Conservation (phyloP, 2,797 vertebrate species). For the Bradypodion ventrale region DNA sequence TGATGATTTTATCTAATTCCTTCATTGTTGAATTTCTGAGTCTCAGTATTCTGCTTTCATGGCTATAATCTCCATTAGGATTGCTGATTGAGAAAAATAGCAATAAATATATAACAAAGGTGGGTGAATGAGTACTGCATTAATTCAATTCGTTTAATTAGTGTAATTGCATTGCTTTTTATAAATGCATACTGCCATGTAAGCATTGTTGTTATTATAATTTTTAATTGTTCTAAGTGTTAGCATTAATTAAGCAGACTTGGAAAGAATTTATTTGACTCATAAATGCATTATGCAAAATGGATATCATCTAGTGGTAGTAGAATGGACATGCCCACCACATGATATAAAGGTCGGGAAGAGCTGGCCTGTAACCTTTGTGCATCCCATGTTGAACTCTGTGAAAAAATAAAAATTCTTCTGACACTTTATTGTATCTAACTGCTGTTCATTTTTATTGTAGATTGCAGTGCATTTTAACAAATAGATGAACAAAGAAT, state of each 20-base stretch:
- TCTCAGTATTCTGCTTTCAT: too few species aligned
- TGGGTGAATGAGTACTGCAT: slow-evolving; percentile 25
- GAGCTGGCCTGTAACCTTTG: neutral
- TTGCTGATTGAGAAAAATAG: neutral
- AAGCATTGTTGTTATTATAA: slow-evolving; percentile 21
- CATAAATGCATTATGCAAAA: slow-evolving; percentile 15
- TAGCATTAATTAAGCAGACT: slow-evolving; percentile 33
- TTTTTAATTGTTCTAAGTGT: slow-evolving; percentile 33
- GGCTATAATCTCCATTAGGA: too few species aligned
- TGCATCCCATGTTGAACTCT: neutral
- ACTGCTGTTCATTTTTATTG: neutral
- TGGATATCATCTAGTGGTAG: neutral
- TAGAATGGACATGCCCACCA: neutral
- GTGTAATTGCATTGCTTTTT: slow-evolving; percentile 36
- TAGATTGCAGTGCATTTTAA: neutral
- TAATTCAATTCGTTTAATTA: slow-evolving; percentile 38
- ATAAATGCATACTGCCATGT: slow-evolving; percentile 28
- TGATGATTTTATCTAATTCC: too few species aligned
- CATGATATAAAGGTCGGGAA: neutral
- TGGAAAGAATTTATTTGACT: slow-evolving; percentile 8
- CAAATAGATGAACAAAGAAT: neutral
- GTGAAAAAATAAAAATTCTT: neutral
- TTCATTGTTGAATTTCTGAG: too few species aligned
- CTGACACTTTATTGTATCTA: neutral
- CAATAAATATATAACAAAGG: slow-evolving; percentile 10